Conservation (phyloP, 2,797 vertebrate species). For the Natrix natrix region DNA sequence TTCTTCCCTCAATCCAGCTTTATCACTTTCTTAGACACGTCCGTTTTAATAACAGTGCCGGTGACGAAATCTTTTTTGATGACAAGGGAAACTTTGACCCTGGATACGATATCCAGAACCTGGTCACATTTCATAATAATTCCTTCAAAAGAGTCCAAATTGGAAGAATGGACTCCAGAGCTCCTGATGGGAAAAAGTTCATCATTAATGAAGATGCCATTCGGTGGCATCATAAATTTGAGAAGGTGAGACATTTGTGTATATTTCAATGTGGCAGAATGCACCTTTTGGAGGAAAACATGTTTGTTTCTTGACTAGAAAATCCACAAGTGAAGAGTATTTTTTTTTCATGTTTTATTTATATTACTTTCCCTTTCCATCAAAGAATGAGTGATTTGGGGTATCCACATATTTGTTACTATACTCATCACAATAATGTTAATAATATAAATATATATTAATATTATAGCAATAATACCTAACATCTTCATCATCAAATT, state of each 20-base stretch:
- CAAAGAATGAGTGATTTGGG: too few species aligned
- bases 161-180: neutral
- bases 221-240: neutral
- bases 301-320: too few species aligned
- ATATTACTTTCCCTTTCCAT: too few species aligned
- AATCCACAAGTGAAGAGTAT: too few species aligned
- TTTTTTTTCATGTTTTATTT: too few species aligned
- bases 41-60: conserved; percentile 10
- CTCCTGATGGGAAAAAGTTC: neutral
- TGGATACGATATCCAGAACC: conserved; percentile 3
- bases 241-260: neutral
- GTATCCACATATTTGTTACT: too few species aligned
- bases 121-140: neutral
- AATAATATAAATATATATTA: too few species aligned
- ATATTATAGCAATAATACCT: too few species aligned
- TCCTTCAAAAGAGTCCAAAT: neutral
- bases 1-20: neutral
- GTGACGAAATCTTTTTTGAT: conserved; percentile 14
- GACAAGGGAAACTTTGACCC: neutral
- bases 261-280: too few species aligned
- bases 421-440: too few species aligned
- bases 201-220: neutral
- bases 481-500: too few species aligned
- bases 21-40: neutral
- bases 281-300: too few species aligned